Base-by-base conservation (phyloP, 2,113 vertebrate species). In the Archilochus colubris region DNA sequence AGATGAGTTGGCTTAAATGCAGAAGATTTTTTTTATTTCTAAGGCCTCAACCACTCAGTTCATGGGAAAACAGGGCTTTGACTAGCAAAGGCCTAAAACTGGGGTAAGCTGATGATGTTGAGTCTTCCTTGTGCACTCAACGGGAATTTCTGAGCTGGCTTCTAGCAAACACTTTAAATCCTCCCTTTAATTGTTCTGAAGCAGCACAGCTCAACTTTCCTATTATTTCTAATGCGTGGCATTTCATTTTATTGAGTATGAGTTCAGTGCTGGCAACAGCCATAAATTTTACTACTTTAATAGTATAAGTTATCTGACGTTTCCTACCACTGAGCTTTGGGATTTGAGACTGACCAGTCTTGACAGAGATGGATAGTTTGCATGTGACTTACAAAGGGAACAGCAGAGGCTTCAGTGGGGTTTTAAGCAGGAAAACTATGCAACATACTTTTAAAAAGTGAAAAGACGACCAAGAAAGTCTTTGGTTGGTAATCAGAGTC, bases 261-360 rank as follows among this genome's bases (percentile, higher is more conserved):
- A 91, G 61, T 74, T 89, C 84, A 66, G 75, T 25, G 67, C 24
- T 48, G 58, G 66, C 0, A 6, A 94, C 28, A 78, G 90, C 61
- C 73, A 86, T 81, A 78, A 69, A 90, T 95, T 87, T 91, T 88
- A 69, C 82, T 73, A 19, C 77, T 90, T 92, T 64, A 92, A 91
- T 54, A 68, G 87, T 92, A 31, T 73, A 50, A 28, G 63, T 94
- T 96, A 94, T 74, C 87, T 91, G 92, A 88, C 28, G 75, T 74
- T 95, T 81, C 84, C 74, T 62, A 81, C 82, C 73, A 72, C n/a
- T 5, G 75, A 85, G 72, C 79, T 86, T 83, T 36, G 2, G 88
- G 89, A 63, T 46, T 94, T 92, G 85, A 94, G 89, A 88, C 57
- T 90, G 95, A 94, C 95, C 91, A 54, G 63, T 81, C 88, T 53